Conservation (phyloP, 2,113 vertebrate genomes). For the Neolamprologus variostigma region DNA sequence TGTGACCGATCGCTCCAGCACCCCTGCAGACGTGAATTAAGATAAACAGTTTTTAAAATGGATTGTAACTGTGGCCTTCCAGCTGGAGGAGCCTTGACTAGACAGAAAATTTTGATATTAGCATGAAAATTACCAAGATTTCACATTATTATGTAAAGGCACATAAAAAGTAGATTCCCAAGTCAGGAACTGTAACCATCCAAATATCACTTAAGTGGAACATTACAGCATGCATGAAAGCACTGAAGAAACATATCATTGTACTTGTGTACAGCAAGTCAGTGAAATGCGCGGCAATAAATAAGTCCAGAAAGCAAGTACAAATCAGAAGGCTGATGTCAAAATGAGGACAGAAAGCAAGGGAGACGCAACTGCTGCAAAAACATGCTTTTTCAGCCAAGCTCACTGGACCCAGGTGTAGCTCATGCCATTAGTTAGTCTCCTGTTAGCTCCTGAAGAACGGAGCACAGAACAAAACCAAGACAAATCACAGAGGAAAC, state of each 20-base stretch:
- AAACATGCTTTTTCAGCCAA: background rate
- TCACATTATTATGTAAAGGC: background rate
- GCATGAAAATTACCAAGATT: background rate
- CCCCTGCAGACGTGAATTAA: accelerated
- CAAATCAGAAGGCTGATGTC: background rate
- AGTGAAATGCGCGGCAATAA: background rate
- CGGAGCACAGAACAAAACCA: background rate
- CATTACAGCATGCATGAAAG: background rate
- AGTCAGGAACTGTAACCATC: background rate
- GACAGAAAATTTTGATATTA: background rate
- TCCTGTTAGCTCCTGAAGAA: background rate
- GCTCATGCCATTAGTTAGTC: accelerated
- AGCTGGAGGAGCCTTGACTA: background rate
- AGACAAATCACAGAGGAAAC: background rate
- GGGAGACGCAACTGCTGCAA: background rate
- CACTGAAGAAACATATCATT: background rate
- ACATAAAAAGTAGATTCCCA: background rate
- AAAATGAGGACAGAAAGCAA: background rate
- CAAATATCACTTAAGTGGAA: background rate
- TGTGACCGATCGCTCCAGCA: accelerated
- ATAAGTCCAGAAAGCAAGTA: background rate
- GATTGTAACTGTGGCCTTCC: background rate
- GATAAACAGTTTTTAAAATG: background rate
- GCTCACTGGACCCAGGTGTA: background rate
- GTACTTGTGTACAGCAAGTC: background rate